Evolutionary conservation across 2,797 vertebrate genomes (phyloP).

Genomic region (Manis crassicaudata): DNA sequence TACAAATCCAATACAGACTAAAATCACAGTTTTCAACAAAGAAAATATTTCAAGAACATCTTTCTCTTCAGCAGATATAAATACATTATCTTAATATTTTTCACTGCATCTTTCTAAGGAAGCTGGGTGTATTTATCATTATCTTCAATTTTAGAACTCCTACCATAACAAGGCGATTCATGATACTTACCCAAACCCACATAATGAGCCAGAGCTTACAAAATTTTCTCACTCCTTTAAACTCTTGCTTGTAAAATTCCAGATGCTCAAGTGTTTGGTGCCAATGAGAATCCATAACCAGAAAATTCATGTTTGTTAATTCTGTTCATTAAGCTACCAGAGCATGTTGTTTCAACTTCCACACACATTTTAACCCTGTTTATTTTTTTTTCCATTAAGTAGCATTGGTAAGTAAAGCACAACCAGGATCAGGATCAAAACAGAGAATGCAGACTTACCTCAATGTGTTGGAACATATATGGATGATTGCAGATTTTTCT

Average conservation of each 20-base stretch:
- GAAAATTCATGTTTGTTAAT: conserved; percentile 17
- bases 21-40: not conserved
- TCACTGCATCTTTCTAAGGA: conserved; percentile 5
- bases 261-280: conserved; percentile 3
- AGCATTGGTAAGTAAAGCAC: no score
- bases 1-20: not conserved
- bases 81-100: conserved; percentile 31
- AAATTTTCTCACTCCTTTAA: conserved; percentile 36
- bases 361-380: not conserved
- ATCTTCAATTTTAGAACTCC: conserved; percentile 38
- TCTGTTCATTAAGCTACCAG: not conserved
- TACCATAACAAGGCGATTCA: conserved; percentile 22
- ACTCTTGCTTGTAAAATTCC: conserved; percentile 56
- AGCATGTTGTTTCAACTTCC: not conserved
- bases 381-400: not conserved
- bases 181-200: conserved; percentile 12
- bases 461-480: conserved; percentile 98
- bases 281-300: not conserved
- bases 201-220: not conserved
- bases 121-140: conserved; percentile 16
- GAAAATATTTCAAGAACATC: not conserved
- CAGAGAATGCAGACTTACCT: conserved; percentile 81
- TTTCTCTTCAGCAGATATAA: conserved; percentile 15
- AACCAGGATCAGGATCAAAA: not conserved
- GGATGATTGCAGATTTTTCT: conserved; percentile 99